These are phyloP conservation scores for Pomacea maculata DNA, from an alignment of 1,140 invertebrate genomes.

Conservation along the genomic window DNA sequence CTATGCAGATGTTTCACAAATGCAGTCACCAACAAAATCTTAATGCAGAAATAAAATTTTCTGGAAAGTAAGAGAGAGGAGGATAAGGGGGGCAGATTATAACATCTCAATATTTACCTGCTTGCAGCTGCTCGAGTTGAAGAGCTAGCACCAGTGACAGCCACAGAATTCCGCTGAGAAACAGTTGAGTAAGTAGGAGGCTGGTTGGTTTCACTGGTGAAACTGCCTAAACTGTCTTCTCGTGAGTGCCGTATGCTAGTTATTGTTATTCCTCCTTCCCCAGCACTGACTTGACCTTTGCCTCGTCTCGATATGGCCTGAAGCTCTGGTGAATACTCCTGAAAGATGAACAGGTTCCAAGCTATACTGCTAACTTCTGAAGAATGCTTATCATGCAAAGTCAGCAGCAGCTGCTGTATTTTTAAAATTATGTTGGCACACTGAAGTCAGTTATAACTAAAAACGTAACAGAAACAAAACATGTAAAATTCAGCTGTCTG, in stretches of 20 bases:
- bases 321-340: slow-evolving; percentile 63
- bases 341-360: not conserved
- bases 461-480: no score
- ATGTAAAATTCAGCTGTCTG: no score
- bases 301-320: slow-evolving; percentile 78
- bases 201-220: slow-evolving; percentile 29
- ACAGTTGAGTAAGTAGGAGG: slow-evolving; percentile 12
- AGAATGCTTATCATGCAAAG: no score
- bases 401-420: no score
- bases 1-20: no score
- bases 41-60: no score
- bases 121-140: not conserved
- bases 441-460: no score
- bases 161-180: slow-evolving; percentile 7
- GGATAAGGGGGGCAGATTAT: no score
- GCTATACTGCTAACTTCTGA: no score
- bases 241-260: slow-evolving; percentile 88
- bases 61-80: not conserved
- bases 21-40: no score
- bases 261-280: slow-evolving; percentile 91
- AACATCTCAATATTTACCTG: slow-evolving; percentile 4
- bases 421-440: no score
- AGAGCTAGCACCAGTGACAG: not conserved
- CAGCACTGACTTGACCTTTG: slow-evolving; percentile 74
- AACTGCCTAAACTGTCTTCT: slow-evolving; percentile 71